Evolutionary conservation across 1,140 invertebrate species (phyloP).

Genomic region (Ostrea denselamellosa): DNA sequence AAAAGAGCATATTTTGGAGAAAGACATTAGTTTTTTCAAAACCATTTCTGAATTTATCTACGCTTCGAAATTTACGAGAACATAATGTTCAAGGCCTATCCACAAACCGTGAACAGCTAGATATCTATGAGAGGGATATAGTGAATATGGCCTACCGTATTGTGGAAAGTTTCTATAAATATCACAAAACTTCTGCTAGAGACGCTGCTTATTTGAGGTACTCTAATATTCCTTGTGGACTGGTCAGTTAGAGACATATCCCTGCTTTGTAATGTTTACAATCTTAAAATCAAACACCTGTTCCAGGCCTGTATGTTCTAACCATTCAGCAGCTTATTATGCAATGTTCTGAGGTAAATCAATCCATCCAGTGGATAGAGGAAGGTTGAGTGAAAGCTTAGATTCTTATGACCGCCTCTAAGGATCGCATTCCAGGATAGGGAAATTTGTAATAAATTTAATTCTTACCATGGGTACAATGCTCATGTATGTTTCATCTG

Average conservation of each 20-base stretch:
- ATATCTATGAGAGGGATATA: no score
- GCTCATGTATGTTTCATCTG: slow-evolving; percentile 14
- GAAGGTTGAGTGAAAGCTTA: neutral
- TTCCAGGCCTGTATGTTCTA: neutral
- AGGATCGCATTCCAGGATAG: neutral
- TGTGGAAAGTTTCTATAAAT: no score
- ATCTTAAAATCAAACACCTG: neutral
- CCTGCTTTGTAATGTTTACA: slow-evolving; percentile 39
- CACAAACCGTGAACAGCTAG: no score
- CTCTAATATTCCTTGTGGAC: slow-evolving; percentile 32
- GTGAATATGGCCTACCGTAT: no score
- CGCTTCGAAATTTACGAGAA: no score
- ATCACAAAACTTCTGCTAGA: no score
- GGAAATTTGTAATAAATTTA: slow-evolving; percentile 44
- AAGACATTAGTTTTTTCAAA: no score
- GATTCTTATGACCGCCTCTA: neutral
- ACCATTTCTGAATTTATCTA: no score
- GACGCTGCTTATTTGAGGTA: no score
- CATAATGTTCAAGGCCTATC: no score
- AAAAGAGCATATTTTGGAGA: no score
- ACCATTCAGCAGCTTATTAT: neutral
- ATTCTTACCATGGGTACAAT: neutral
- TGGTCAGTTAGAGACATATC: slow-evolving; percentile 45
- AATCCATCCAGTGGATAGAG: neutral
- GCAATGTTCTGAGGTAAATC: neutral